phyloP scores from a whole-genome alignment of 2,888 invertebrate genomes.

The Drosophila monieri region DNA sequence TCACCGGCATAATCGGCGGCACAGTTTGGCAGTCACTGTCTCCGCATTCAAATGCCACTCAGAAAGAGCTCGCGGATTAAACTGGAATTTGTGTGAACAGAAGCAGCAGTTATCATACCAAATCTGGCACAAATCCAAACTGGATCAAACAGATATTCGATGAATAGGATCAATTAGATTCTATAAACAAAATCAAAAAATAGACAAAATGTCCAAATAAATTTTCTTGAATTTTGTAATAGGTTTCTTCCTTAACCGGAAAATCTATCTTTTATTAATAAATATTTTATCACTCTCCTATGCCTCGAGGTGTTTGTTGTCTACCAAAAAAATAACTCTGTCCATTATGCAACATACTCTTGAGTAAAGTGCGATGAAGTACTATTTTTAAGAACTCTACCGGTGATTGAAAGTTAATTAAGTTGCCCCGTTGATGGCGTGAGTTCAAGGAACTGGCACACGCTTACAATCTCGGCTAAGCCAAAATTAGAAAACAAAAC shows the following conservation, averaged over 20 bases:
- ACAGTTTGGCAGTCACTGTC: slow-evolving; percentile 24
- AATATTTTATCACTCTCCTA: not conserved
- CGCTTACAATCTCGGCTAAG: slow-evolving; percentile 32
- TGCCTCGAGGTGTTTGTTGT: not conserved
- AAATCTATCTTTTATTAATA: not conserved
- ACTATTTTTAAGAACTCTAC: slow-evolving; percentile 27
- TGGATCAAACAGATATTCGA: slow-evolving; percentile 6
- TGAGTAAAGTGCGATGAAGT: slow-evolving; percentile 25
- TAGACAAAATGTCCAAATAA: not conserved
- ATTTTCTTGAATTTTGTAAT: not conserved
- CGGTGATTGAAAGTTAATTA: slow-evolving; percentile 71
- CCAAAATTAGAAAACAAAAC: slow-evolving; percentile 42
- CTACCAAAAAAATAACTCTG: slow-evolving; percentile 5
- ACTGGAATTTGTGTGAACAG: slow-evolving; percentile 16
- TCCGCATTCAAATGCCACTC: slow-evolving; percentile 22
- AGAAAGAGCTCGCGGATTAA: not conserved
- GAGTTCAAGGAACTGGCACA: slow-evolving; percentile 69
- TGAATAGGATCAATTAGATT: not conserved
- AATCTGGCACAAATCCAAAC: slow-evolving; percentile 5
- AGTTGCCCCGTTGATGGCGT: slow-evolving; percentile 47
- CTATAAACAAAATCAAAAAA: no score
- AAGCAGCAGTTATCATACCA: slow-evolving; percentile 19
- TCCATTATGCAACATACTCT: slow-evolving; percentile 29
- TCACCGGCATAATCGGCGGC: slow-evolving; percentile 46
- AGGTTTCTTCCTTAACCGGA: not conserved